Percentiles rank a stretch among this genome's conserved stretches.
These are phyloP conservation scores for Hycleus phaleratus DNA, from an alignment of 1,140 invertebrate species.

Conservation along the genomic window DNA sequence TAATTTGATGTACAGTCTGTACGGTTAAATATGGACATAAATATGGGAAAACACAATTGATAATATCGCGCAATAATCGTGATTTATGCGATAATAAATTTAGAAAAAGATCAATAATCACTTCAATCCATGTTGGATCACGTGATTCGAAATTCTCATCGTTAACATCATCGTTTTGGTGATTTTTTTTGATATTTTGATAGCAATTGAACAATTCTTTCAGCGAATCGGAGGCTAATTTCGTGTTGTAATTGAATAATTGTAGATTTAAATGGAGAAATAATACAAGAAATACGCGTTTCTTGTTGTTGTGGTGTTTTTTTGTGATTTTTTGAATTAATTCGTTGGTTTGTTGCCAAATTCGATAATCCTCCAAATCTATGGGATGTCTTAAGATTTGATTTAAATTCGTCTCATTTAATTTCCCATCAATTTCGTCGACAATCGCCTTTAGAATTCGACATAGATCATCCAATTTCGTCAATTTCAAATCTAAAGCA, in stretches of 20 bases:
- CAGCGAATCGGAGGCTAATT: constrained; percentile 57
- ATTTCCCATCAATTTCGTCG: constrained; percentile 46
- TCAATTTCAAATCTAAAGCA: constrained; percentile 54
- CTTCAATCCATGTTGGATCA: constrained; percentile 70
- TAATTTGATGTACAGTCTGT: constrained; percentile 60
- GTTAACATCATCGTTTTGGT: constrained; percentile 33
- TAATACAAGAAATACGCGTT: constrained; percentile 54
- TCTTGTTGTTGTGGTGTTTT: constrained; percentile 34
- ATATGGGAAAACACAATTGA: constrained; percentile 63
- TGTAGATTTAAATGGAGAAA: constrained; percentile 64
- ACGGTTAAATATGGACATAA: constrained; percentile 61
- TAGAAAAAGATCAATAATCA: constrained; percentile 67
- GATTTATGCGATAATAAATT: constrained; percentile 63
- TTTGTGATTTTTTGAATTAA: constrained; percentile 44
- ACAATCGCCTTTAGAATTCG: constrained; percentile 49
- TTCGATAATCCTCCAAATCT: constrained; percentile 45
- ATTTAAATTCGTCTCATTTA: constrained; percentile 32
- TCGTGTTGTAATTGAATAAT: constrained; percentile 58
- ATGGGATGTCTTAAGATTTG: constrained; percentile 44
- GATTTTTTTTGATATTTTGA: constrained; percentile 49
- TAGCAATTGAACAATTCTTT: constrained; percentile 62
- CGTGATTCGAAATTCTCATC: constrained; percentile 25
- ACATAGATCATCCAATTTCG: constrained; percentile 52
- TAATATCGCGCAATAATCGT: constrained; percentile 57
- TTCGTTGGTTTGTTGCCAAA: constrained; percentile 51